A percentile compares a stretch with the other conserved stretches of the same genome.
Evolutionary conservation across 2,113 vertebrate genomes (phyloP).

Genomic region (Globicephala melas): DNA sequence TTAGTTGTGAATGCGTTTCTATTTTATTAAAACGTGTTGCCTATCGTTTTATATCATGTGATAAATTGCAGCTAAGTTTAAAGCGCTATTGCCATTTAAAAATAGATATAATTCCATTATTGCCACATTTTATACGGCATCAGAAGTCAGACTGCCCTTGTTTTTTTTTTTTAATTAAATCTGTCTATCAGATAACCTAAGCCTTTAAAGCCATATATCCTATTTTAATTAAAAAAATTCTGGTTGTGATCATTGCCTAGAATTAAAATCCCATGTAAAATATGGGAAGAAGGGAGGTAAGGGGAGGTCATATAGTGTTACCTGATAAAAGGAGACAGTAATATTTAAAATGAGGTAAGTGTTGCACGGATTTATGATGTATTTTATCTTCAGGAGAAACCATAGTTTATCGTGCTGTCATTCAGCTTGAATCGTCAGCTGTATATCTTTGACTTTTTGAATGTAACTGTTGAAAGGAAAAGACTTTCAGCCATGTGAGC

Average conservation of each 20-base stretch:
- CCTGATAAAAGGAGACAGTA: conserved; percentile 91
- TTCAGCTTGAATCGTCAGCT: conserved; percentile 84
- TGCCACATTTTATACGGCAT: conserved; percentile 64
- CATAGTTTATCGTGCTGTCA: conserved; percentile 86
- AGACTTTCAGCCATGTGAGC: conserved; percentile 80
- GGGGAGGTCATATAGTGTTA: conserved; percentile 89
- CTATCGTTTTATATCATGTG: conserved; percentile 20
- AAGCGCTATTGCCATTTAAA: conserved; percentile 24
- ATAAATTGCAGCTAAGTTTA: conserved; percentile 33
- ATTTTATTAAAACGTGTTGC: background rate
- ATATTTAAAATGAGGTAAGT: conserved; percentile 92
- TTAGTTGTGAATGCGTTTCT: conserved; percentile 12
- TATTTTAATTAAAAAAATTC: conserved; percentile 86
- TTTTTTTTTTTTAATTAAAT: conserved; percentile 81
- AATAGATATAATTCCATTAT: conserved; percentile 41
- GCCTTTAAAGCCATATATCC: conserved; percentile 83
- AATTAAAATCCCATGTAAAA: conserved; percentile 88
- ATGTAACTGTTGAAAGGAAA: conserved; percentile 85
- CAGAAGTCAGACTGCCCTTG: conserved; percentile 58
- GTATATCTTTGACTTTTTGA: conserved; percentile 85
- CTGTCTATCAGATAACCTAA: conserved; percentile 85
- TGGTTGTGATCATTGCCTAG: conserved; percentile 83
- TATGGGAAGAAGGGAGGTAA: conserved; percentile 85
- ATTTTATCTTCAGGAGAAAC: conserved; percentile 85
- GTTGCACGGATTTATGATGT: conserved; percentile 89